phyloP scores from a whole-genome alignment of 2,113 vertebrate species.

The Corythornis madagascariensis region DNA sequence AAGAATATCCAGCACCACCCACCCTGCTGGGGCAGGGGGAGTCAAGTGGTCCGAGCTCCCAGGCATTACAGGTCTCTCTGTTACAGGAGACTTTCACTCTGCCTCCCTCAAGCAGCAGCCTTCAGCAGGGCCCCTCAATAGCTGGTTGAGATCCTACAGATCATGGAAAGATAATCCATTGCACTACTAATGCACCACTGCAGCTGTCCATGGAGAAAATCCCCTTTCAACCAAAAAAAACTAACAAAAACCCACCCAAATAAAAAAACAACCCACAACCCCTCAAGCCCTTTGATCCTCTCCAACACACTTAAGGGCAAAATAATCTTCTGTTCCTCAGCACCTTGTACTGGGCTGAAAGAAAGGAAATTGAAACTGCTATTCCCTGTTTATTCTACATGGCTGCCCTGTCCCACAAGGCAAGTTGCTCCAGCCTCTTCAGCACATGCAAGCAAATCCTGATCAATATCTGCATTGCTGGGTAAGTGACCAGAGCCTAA shows the following conservation, averaged over 20 bases:
- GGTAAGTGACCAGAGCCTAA: neutral
- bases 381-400: constrained; percentile 53
- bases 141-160: constrained; percentile 63
- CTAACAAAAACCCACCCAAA: too few species aligned
- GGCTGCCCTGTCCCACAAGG: neutral
- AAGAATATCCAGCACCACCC: constrained; percentile 37
- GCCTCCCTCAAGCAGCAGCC: constrained; percentile 45
- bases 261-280: neutral
- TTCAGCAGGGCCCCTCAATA: constrained; percentile 36
- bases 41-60: neutral
- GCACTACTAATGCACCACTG: constrained; percentile 64
- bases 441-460: neutral
- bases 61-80: neutral
- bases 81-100: constrained; percentile 51
- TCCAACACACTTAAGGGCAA: constrained; percentile 65
- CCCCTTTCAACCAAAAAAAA: constrained; percentile 41
- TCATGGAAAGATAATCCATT: constrained; percentile 69
- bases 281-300: constrained; percentile 67
- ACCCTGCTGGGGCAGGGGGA: neutral
- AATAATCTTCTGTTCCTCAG: constrained; percentile 35
- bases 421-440: neutral
- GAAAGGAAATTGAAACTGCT: constrained; percentile 52
- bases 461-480: neutral
- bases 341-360: constrained; percentile 43
- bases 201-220: constrained; percentile 71